Evolutionary conservation across 23 tunicate genomes (phyloP).

Genomic region (Halocynthia roretzi): DNA sequence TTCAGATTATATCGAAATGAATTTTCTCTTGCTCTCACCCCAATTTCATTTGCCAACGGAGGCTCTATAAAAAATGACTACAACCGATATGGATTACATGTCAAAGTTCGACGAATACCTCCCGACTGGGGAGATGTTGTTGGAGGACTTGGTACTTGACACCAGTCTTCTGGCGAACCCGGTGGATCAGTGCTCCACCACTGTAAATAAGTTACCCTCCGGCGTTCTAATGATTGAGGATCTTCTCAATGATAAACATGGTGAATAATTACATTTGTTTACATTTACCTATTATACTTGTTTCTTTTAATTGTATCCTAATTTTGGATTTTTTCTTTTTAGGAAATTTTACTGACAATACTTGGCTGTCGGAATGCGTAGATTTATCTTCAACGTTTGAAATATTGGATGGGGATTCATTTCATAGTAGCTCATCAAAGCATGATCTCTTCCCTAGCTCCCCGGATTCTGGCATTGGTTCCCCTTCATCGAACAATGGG

Average conservation of each 20-base stretch:
- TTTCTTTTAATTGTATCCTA: too few species aligned
- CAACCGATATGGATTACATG: conserved; percentile 21
- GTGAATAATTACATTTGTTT: too few species aligned
- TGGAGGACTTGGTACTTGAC: conserved; percentile 31
- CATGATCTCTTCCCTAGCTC: not conserved
- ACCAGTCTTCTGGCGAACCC: not conserved
- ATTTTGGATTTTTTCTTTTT: too few species aligned
- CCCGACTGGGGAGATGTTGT: conserved; percentile 36
- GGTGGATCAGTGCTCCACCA: not conserved
- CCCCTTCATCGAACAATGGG: not conserved
- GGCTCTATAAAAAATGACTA: conserved; percentile 9
- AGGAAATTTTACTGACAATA: too few species aligned
- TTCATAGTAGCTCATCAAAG: too few species aligned
- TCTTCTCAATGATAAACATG: not conserved
- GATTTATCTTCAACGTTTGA: too few species aligned
- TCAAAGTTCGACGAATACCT: conserved; percentile 23
- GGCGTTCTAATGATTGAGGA: not conserved
- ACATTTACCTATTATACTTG: too few species aligned
- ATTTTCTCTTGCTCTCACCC: not conserved
- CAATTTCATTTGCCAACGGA: conserved; percentile 36
- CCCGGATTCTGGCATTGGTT: conserved; percentile 16
- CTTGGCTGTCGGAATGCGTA: too few species aligned
- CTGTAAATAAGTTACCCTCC: not conserved
- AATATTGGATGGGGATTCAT: too few species aligned
- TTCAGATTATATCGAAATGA: conserved; percentile 60